Conservation (phyloP, 2,113 vertebrate genomes). For the Arvicanthis niloticus region DNA sequence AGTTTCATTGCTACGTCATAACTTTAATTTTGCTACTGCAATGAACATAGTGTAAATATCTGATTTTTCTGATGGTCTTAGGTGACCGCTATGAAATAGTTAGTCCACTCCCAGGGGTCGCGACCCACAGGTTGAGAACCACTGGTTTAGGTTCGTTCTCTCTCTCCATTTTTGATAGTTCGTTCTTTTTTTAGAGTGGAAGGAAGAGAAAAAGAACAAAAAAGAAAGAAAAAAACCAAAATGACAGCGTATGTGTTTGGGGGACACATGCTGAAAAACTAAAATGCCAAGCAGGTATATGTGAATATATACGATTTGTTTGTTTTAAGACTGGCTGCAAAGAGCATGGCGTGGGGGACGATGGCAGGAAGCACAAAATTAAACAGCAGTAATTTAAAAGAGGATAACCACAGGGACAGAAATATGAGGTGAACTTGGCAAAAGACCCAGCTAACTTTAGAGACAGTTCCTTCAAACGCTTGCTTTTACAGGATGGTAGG, state of each 20-base stretch:
- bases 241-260: not conserved
- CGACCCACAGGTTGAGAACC: not conserved
- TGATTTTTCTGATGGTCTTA: too few species aligned
- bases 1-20: not conserved
- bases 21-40: not conserved
- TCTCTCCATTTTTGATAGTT: not conserved
- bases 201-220: not conserved
- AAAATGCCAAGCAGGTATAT: not conserved
- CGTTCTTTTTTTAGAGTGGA: constrained; percentile 67
- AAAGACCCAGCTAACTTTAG: constrained; percentile 60
- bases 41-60: not conserved
- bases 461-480: constrained; percentile 27
- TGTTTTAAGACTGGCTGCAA: constrained; percentile 67
- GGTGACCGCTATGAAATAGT: too few species aligned
- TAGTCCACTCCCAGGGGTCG: too few species aligned
- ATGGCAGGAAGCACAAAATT: constrained; percentile 73
- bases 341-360: constrained; percentile 56
- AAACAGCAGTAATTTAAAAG: constrained; percentile 72
- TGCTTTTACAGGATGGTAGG: not conserved
- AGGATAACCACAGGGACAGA: constrained; percentile 63
- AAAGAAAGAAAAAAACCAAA: not conserved
- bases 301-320: constrained; percentile 5
- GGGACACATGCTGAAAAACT: not conserved
- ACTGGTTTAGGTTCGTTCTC: too few species aligned
- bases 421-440: constrained; percentile 51